Base-by-base conservation (phyloP, 2,888 invertebrate genomes). In the Drosophila borborema region DNA sequence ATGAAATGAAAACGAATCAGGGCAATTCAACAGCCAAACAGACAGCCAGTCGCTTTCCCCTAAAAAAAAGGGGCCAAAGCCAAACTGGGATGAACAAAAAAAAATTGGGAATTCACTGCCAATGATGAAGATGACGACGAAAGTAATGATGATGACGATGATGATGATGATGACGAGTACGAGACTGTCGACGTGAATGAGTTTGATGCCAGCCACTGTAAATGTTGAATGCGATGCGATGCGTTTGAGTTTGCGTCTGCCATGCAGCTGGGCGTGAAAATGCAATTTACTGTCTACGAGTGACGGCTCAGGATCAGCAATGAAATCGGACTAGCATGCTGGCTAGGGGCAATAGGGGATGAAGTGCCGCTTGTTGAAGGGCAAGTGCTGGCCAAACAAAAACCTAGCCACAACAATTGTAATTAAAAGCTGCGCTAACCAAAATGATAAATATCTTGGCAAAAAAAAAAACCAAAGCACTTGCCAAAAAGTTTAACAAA, bases 231-330 rank as follows among this genome's bases (percentile, higher is more conserved):
- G 58, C 40, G 65, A 61, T 75, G 62, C 67, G 43, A 51, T 63
- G 58, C 45, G 45, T 45, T 60, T 55, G 58, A 53, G 58, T 64
- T 46, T 75, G 59, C 64, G 61, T 79, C 72, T 80, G 77, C 68
- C 80, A 65, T 77, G 70, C 89, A 86, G 80, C 78, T 77, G 75
- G 81, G 81, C 84, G 86, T 84, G 89, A 81, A 86, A 86, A 86
- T 88, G 89, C 84, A 86, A 88, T 86, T 86, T 88, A 84, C 88
- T 81, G 80, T 61, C 51, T 41, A 48, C 46, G 56, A 41, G 58
- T 46, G 58, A 31, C 41, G 54, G 65, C 54, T 58, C 65, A 62
- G 55, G 75, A 49, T 71, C 68, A 61, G 49, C 48, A 55, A 38
- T 31, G 45, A 8, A 63, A 31, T 18, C 31, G 18, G 20, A 40